Evolutionary conservation across 2,797 vertebrate species (phyloP), one percentile per base, ranked within the genome.

Genomic region (Rousettus madagascariensis): DNA sequence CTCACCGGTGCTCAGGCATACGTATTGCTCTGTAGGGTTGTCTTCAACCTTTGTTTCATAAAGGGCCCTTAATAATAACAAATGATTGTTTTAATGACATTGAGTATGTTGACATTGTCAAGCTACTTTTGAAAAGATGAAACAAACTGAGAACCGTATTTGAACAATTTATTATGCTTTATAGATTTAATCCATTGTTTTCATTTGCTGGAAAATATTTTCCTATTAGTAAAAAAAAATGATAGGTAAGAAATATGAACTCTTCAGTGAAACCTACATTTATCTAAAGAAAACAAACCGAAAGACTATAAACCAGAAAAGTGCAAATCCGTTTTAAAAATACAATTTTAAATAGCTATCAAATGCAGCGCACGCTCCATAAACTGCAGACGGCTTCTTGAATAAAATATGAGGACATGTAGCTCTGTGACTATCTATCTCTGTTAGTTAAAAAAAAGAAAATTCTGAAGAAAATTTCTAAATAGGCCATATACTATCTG

Each of bases 371-470:
- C 97, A 98, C 7, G n/a, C 97, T 98, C 97, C 96, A 97, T 98
- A 97, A 97, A 97, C 97, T 98, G 97, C 97, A 98, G 97, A 98
- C 96, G 83, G 71, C 87, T 97, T 98, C 79, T 94, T 98, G 98
- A 98, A 98, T 98, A 98, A 98, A 98, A 98, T 98, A 98, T 98
- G 97, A 98, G 96, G 85, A 86, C 78, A 87, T 94, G 96, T 85
- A 97, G 91, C 91, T 98, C 88, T 97, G 96, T 97, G 97, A 98
- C 97, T 97, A 95, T 97, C 97, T 96, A 55, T 3, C 91, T 97
- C 95, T 94, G 82, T 71, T 95, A 95, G 95, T 92, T 96, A 63
- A 96, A 90, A 66, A 96, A 79, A 90, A 88, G 33, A 96, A 90
- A 86, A 95, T 95, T 91, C 96, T 95, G 90, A 98, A 97, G 69